phyloP scores from a whole-genome alignment of 2,888 invertebrate species.

The Hydroisotoma schaefferi region DNA sequence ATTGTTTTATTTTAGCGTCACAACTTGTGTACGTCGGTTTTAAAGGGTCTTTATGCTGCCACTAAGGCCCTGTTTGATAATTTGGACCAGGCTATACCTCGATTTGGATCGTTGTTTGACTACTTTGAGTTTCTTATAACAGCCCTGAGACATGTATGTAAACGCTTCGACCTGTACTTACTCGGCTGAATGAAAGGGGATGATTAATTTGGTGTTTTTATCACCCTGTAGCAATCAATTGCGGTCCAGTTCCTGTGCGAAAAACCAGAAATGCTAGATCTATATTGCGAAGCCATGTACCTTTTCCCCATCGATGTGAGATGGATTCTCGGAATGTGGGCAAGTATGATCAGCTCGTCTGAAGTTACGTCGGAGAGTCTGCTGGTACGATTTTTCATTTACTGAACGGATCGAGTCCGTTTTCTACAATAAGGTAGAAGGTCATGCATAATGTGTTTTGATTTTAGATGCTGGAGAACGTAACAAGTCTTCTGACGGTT shows the following conservation, averaged over 20 bases:
- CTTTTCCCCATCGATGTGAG: constrained; percentile 26
- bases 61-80: not conserved
- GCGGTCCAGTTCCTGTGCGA: constrained; percentile 25
- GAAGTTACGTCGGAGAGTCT: not conserved
- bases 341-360: constrained; percentile 9
- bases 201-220: too few relatives aligned
- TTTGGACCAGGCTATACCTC: not conserved
- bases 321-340: constrained; percentile 27
- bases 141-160: constrained; percentile 34
- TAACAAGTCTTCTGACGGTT: not conserved
- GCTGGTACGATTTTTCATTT: not conserved
- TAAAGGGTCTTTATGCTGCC: not conserved
- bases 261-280: constrained; percentile 11
- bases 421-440: too few relatives aligned
- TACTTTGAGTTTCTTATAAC: constrained; percentile 12
- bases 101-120: constrained; percentile 17
- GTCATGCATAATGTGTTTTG: not conserved
- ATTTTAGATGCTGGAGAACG: not conserved
- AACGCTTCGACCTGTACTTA: too few relatives aligned
- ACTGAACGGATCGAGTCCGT: too few relatives aligned
- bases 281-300: constrained; percentile 14
- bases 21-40: not conserved
- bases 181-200: too few relatives aligned
- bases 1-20: not conserved
- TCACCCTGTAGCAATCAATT: constrained; percentile 22